A percentile compares a stretch with the other conserved stretches of the same genome.
Conservation (phyloP, 2,797 vertebrate genomes). For the Sebastiscus tertius region DNA sequence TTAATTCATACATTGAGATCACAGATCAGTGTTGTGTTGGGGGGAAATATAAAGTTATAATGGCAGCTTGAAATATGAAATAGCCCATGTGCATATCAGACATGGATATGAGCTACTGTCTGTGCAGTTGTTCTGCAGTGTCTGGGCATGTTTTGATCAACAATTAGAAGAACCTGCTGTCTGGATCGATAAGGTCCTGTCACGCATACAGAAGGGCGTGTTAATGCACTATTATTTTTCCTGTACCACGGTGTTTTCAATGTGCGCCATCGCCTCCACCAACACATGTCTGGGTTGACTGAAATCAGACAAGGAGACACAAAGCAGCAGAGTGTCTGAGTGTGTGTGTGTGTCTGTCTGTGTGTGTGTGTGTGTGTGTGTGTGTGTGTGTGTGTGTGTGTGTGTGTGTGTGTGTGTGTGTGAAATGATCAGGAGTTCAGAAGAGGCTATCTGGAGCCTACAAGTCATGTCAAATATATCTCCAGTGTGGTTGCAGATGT, state of each 20-base stretch:
- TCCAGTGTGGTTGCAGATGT: background rate
- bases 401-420: background rate
- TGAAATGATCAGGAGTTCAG: background rate
- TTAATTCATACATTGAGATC: background rate
- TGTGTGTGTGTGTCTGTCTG: no score
- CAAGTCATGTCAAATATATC: slow-evolving; percentile 1
- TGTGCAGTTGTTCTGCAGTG: background rate
- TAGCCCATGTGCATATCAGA: background rate
- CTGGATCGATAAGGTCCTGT: background rate
- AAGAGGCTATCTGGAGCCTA: background rate
- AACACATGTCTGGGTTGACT: slow-evolving; percentile 1
- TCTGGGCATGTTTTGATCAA: slow-evolving; percentile 8
- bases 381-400: rapidly evolving
- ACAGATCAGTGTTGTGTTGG: background rate
- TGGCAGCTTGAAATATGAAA: background rate
- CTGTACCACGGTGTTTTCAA: background rate
- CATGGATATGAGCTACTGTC: background rate
- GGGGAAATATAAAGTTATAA: background rate
- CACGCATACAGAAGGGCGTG: slow-evolving; percentile 5
- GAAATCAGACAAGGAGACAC: background rate
- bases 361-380: no score
- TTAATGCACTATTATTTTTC: background rate
- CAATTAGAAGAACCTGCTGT: slow-evolving; percentile 11
- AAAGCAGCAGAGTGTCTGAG: background rate
- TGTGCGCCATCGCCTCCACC: slow-evolving; percentile 9